Evolutionary conservation across 2,888 invertebrate species (phyloP), one percentile per base, ranked within the genome.

Genomic region (Chouioia cunea): DNA sequence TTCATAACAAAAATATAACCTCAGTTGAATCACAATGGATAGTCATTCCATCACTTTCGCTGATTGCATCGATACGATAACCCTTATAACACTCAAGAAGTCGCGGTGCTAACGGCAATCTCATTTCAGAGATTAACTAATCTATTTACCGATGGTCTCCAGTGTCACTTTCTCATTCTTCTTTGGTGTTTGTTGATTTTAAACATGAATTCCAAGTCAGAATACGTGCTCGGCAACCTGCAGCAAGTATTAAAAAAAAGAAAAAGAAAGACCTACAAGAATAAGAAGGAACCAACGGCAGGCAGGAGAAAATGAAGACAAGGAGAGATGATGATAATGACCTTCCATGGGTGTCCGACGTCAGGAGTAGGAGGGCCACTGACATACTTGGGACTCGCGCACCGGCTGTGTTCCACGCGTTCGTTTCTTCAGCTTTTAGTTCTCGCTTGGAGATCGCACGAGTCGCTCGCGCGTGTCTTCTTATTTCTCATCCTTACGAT

Each of bases 361-460:
- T 10, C 56, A 47, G 80, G 83, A 84, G 85, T 84, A 85, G 85
- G 85, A 85, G 85, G 79, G 80, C 78, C 81, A 83, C 80, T 85
- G 85, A 85, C 85, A 85, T 79, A 85, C 85, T 85, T 85, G 83
- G 80, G 65, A 44, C 67, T 47, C 43, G 27, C 64, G 57, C 58
- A 57, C 48, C 53, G 63, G 62, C 48, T 48, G 36, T 36, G 36
- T 36, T 8, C 36, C 50, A 56, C 36, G 36, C 59, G 57, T 20
- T 27, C 44, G 65, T 57, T 36, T 16, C 60, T 16, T 44, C 77
- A 77, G 77, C 74, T 77, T 81, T 85, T 83, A 85, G 85, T 85
- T 81, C 81, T 80, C 75, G 79, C 74, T 78, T 76, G 77, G 83
- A 84, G 82, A 85, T 83, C 81, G 84, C 48, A 44, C 68, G 65